Evolutionary conservation across 2,888 invertebrate genomes (phyloP).

Genomic region (Linhomoeus sp.): DNA sequence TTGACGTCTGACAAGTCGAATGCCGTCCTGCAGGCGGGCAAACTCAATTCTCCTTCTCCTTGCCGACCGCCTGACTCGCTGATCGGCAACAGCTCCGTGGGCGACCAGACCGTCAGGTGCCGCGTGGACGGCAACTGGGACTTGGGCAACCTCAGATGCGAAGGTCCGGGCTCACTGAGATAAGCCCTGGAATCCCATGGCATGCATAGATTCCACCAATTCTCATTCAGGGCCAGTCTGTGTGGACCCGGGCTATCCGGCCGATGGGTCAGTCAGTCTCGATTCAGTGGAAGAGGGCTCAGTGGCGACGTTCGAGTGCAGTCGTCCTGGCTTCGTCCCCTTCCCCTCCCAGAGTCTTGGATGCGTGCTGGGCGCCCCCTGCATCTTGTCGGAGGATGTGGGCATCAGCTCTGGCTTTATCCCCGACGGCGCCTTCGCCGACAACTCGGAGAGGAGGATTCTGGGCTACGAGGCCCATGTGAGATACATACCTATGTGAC

Average conservation of each 20-base stretch:
- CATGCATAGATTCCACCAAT: no score
- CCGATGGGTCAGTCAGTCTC: constrained; percentile 67
- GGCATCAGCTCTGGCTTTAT: constrained; percentile 75
- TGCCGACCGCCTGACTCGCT: constrained; percentile 75
- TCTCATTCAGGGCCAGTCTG: constrained; percentile 56
- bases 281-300: constrained; percentile 48
- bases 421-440: constrained; percentile 64
- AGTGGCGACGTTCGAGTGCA: constrained; percentile 71
- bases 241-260: constrained; percentile 78
- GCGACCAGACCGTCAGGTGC: constrained; percentile 76
- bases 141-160: constrained; percentile 80
- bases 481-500: no score
- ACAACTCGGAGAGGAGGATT: constrained; percentile 48
- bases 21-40: constrained; percentile 50
- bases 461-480: constrained; percentile 39
- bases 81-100: constrained; percentile 70
- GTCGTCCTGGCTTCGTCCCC: constrained; percentile 70
- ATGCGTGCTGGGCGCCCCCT: constrained; percentile 53
- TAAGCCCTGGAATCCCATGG: no score
- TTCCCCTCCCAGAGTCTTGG: constrained; percentile 15
- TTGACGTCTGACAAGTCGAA: no score
- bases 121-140: constrained; percentile 86
- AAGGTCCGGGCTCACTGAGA: no score
- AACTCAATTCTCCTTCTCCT: constrained; percentile 82
- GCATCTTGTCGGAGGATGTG: constrained; percentile 69